A percentile compares a stretch with the other conserved stretches of the same genome.
phyloP scores from a whole-genome alignment of 2,797 vertebrate genomes.

The Pseudocheirus occidentalis region DNA sequence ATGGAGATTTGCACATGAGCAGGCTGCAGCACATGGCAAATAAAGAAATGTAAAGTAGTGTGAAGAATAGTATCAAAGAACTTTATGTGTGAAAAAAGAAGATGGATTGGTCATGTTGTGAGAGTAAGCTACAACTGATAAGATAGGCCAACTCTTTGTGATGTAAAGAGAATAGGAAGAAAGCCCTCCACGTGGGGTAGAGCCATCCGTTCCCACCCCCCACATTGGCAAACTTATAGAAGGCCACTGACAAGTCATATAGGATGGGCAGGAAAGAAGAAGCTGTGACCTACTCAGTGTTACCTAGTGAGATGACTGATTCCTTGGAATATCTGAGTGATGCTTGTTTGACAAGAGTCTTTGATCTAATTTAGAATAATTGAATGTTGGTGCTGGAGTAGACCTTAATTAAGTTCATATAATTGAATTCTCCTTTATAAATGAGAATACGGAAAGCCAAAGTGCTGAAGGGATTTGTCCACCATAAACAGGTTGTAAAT shows the following conservation, averaged over 20 bases:
- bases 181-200: not conserved
- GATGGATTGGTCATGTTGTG: not conserved
- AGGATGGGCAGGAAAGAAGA: not conserved
- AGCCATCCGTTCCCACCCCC: too few relatives aligned
- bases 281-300: not conserved
- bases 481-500: not conserved
- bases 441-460: not conserved
- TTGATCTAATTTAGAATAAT: not conserved
- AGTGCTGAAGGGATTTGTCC: not conserved
- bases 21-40: not conserved
- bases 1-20: not conserved
- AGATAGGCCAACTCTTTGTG: not conserved
- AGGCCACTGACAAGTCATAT: not conserved
- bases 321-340: not conserved
- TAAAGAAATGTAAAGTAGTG: not conserved
- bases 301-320: not conserved
- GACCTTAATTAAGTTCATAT: not conserved
- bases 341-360: not conserved
- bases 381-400: not conserved
- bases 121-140: not conserved
- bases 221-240: not conserved
- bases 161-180: not conserved
- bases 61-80: not conserved
- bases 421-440: not conserved
- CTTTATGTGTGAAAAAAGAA: not conserved